phyloP scores from a whole-genome alignment of 2,888 invertebrate genomes.

The Griposia aprilina region DNA sequence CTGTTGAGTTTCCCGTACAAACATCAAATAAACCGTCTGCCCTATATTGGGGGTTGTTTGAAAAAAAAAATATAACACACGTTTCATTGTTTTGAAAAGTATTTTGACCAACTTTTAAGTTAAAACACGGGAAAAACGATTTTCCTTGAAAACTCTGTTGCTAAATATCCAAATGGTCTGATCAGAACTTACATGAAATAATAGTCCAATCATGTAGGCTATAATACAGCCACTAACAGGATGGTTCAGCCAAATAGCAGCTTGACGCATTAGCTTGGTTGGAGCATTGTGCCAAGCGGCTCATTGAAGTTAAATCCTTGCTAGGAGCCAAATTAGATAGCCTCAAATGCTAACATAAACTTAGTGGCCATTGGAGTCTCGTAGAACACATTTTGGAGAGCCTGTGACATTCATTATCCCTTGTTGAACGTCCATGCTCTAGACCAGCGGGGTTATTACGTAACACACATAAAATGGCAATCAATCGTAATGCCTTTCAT shows the following conservation, averaged over 20 bases:
- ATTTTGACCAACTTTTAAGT: not conserved
- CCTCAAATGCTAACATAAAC: constrained; percentile 42
- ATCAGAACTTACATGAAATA: constrained; percentile 9
- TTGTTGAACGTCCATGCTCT: not conserved
- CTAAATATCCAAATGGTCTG: not conserved
- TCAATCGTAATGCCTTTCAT: too few relatives aligned
- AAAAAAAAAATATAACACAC: not conserved
- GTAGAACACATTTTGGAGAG: constrained; percentile 13
- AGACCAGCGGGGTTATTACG: not conserved
- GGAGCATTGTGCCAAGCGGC: constrained; percentile 54
- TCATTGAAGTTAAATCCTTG: constrained; percentile 57
- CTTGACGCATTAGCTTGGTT: constrained; percentile 38
- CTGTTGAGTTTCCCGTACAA: not conserved
- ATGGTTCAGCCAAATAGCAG: constrained; percentile 45
- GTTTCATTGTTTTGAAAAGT: constrained; percentile 10
- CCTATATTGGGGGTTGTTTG: not conserved
- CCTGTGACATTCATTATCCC: constrained; percentile 8
- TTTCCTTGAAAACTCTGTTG: not conserved
- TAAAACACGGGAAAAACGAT: not conserved
- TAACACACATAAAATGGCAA: not conserved
- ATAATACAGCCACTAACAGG: constrained; percentile 6
- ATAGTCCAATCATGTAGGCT: constrained; percentile 13
- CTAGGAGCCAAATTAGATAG: constrained; percentile 59
- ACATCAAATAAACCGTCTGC: not conserved
- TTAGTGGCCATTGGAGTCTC: not conserved